These are phyloP conservation scores for Lophotriccus pileatus DNA, from an alignment of 2,797 vertebrate species.

Conservation along the genomic window DNA sequence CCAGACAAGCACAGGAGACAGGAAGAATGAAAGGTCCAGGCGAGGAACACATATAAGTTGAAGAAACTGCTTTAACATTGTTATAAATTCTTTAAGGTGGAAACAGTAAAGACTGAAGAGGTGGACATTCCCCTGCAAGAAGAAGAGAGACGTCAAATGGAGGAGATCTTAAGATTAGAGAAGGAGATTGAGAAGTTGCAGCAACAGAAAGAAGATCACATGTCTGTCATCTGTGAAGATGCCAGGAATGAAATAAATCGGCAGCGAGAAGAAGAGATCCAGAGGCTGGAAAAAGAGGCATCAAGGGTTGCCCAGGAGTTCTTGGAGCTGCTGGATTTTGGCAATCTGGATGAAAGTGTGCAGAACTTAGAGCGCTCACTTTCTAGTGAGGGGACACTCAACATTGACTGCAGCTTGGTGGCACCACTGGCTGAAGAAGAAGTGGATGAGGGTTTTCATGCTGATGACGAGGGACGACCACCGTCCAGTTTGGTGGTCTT, in stretches of 20 bases:
- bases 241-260: constrained; percentile 84
- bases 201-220: constrained; percentile 85
- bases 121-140: constrained; percentile 74
- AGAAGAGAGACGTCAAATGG: constrained; percentile 90
- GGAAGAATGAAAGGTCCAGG: neutral
- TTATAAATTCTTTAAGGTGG: constrained; percentile 68
- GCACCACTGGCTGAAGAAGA: constrained; percentile 86
- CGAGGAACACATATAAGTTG: neutral
- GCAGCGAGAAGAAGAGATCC: constrained; percentile 87
- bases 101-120: constrained; percentile 63
- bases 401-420: constrained; percentile 78
- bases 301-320: constrained; percentile 90
- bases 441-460: constrained; percentile 86
- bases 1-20: neutral
- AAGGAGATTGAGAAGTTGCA: constrained; percentile 90
- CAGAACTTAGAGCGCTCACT: constrained; percentile 80
- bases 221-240: constrained; percentile 83
- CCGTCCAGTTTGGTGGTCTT: constrained; percentile 68
- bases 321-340: constrained; percentile 89
- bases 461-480: constrained; percentile 81
- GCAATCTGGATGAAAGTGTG: constrained; percentile 72
- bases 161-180: constrained; percentile 90
- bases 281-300: constrained; percentile 87
- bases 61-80: neutral
- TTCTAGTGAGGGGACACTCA: constrained; percentile 85